Evolutionary conservation across 2,797 vertebrate species (phyloP), one percentile per base, ranked within the genome.

Genomic region (Psittacula echo): DNA sequence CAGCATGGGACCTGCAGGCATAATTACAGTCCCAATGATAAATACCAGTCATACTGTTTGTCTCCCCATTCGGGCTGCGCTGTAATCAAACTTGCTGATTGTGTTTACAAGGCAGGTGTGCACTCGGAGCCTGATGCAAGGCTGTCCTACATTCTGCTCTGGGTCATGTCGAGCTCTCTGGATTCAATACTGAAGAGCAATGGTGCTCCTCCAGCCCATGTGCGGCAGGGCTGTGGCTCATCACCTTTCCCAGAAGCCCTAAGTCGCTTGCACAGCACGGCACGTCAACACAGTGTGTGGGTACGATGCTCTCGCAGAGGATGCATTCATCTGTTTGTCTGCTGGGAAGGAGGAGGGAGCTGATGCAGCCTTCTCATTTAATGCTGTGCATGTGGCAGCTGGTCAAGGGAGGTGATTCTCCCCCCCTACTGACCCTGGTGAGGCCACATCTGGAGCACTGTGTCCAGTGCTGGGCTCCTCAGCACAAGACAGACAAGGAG

Each of bases 1-100:
- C 89, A 74, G 89, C 89, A 45, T 47, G 72, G 89, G 93, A 96
- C 93, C 91, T 50, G 79, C 73, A 89, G 87, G 93, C 79, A 62
- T 93, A 95, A 96, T 95, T 94, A 83, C 85, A 93, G 83, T 65
- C 72, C 68, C 7, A 1, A 42, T 65, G 85, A 93, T 65, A 84
- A 91, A 71, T 30, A 67, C 61, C 23, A 66, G 65, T 47, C 34
- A 20, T 1, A 17, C 45, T 79, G 65, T 87, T 87, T 87, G 85
- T 82, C 71, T 96, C 66, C 73, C 65, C 0, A 0, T 30, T 71
- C 58, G 18, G 80, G 70, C 70, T 56, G 81, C 1, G 13, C 87
- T 80, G 71, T 90, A 77, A 93, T 88, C 91, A 91, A 87, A 93
- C 66, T 71, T 41, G 50, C 82, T 74, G 93, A 74, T 83, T 87